phyloP scores from a whole-genome alignment of 2,797 vertebrate genomes.

The Diplodus sargus region DNA sequence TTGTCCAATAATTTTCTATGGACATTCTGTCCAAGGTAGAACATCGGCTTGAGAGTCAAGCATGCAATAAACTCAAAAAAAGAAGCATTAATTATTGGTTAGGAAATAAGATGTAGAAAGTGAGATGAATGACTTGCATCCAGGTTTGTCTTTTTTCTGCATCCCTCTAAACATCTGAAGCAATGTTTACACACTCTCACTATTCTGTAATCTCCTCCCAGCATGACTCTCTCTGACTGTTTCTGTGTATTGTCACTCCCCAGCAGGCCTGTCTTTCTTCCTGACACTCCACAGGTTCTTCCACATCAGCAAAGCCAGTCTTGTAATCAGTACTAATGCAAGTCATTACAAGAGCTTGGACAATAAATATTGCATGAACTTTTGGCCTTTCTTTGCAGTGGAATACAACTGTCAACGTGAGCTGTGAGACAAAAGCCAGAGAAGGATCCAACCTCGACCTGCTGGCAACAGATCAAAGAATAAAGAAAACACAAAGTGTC shows the following conservation, averaged over 20 bases:
- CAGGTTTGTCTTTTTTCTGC: neutral
- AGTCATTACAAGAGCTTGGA: conserved; percentile 33
- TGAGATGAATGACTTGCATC: neutral
- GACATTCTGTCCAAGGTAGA: neutral
- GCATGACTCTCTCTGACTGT: neutral
- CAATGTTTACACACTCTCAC: no score
- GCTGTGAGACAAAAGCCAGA: conserved; percentile 49
- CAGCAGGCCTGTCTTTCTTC: conserved; percentile 19
- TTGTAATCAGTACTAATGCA: conserved; percentile 21
- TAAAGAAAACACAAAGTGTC: conserved; percentile 12
- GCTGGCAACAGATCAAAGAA: conserved; percentile 26
- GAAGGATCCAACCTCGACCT: conserved; percentile 21
- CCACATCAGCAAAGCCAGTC: conserved; percentile 10
- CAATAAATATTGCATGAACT: conserved; percentile 44
- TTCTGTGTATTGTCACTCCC: conserved; percentile 2
- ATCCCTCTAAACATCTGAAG: neutral
- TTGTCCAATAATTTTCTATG: neutral
- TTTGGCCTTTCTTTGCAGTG: conserved; percentile 24
- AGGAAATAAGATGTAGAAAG: neutral
- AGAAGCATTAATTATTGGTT: neutral
- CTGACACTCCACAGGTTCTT: conserved; percentile 22
- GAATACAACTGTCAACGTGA: conserved; percentile 16
- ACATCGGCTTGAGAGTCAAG: neutral
- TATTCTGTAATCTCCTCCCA: neutral
- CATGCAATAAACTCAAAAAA: neutral